Base-by-base conservation (phyloP, 2,888 invertebrate genomes). In the Bursaphelenchus okinawaensis region DNA sequence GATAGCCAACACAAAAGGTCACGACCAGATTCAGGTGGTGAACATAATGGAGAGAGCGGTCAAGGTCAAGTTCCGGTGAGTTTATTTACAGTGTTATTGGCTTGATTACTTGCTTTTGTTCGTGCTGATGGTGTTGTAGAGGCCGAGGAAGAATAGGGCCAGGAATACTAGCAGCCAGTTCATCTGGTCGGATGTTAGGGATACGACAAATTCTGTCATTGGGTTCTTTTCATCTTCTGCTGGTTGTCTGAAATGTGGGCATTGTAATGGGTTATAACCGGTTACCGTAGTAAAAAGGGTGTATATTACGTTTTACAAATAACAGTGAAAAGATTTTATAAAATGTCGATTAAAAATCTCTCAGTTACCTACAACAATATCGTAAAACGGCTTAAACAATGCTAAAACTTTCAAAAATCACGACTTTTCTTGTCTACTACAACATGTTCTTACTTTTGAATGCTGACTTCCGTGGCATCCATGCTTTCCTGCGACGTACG, bases 1-100 rank as follows among this genome's bases (percentile, higher is more conserved):
- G 23, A 66, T 72, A n/a, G 66, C 62, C 6, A 58, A 67, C 8
- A 66, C 63, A 40, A 75, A 78, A 51, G 78, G 79, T 4, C 75
- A 76, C 50, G 79, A 79, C 55, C 73, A 72, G 55, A 60, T 79
- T 19, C 65, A 78, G 24, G 69, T 73, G 4, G 67, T 77, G 19
- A 73, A 76, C 58, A 68, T 70, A 8, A 63, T 71, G 24, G 78
- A 79, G 28, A 68, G 71, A 31, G 57, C 67, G 4, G 69, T 76
- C 50, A 72, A 72, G 40, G 68, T 74, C 28, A 76, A 77, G 55
- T 78, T 78, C 29, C 55, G 72, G 72, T 70, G 12, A 52, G 61
- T 62, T 27, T 16, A 9, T 23, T 16, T 16, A 3, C 20, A 23
- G 29, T 65, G 7, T 27, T 29, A 23, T 27, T 63, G 23, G 9